Evolutionary conservation across 2,797 vertebrate genomes (phyloP).

Genomic region (Botia almorhae): DNA sequence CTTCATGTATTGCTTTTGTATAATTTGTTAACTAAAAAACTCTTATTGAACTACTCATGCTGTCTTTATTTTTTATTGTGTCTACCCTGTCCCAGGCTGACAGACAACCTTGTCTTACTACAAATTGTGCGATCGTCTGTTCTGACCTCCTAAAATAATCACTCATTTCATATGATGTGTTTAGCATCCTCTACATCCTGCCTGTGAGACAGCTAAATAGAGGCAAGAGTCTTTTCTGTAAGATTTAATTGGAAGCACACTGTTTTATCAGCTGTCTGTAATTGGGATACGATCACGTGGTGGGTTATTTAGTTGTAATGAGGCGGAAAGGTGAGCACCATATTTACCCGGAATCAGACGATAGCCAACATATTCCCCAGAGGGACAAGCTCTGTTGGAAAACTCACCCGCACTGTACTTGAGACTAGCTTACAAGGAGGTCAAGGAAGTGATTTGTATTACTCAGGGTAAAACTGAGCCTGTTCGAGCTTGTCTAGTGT

Average conservation of each 20-base stretch:
- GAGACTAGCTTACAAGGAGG: constrained; percentile 22
- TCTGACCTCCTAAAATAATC: constrained; percentile 12
- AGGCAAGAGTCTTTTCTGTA: constrained; percentile 37
- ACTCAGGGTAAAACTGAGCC: constrained; percentile 33
- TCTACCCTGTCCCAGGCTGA: not conserved
- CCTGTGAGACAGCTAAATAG: constrained; percentile 52
- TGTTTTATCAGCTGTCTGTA: constrained; percentile 68
- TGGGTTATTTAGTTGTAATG: constrained; percentile 62
- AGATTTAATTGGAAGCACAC: constrained; percentile 11
- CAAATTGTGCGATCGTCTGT: constrained; percentile 1
- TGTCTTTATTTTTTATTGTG: not conserved
- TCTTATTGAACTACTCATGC: not conserved
- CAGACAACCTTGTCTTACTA: constrained; percentile 3
- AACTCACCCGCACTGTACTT: constrained; percentile 38
- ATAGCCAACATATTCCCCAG: constrained; percentile 37
- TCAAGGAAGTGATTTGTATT: constrained; percentile 47
- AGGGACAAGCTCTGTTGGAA: constrained; percentile 41
- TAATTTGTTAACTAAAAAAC: constrained; percentile 34
- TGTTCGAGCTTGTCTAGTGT: constrained; percentile 45
- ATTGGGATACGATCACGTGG: constrained; percentile 60
- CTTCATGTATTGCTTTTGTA: constrained; percentile 1
- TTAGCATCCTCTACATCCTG: constrained; percentile 54
- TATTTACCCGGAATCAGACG: constrained; percentile 53
- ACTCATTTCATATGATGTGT: not conserved
- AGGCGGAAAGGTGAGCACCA: constrained; percentile 62